Evolutionary conservation across 2,888 invertebrate species (phyloP).

Genomic region (Pristionchus mayeri): DNA sequence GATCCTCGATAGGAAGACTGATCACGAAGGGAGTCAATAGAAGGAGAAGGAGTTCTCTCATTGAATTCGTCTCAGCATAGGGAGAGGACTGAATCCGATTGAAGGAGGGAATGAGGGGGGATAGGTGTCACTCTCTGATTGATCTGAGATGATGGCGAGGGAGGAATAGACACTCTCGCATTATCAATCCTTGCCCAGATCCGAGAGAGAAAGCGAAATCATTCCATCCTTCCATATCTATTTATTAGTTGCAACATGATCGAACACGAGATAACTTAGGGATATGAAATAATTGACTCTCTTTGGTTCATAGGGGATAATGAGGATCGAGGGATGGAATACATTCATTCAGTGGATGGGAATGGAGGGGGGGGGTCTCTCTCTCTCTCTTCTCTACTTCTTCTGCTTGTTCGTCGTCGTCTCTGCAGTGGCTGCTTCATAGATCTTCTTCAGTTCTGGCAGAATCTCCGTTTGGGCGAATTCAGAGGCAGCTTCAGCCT

Average conservation of each 20-base stretch:
- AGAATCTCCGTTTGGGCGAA: slow-evolving; percentile 71
- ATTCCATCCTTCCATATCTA: background rate
- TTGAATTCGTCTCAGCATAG: background rate
- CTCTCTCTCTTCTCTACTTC: slow-evolving; percentile 1
- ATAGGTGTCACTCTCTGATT: slow-evolving; percentile 30
- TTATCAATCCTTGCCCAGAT: slow-evolving; percentile 7
- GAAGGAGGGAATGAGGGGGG: background rate
- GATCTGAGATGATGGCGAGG: slow-evolving; percentile 44
- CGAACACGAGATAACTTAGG: slow-evolving; percentile 4
- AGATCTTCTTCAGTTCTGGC: slow-evolving; percentile 73
- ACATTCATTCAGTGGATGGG: background rate
- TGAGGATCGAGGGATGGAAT: background rate
- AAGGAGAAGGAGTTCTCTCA: slow-evolving; percentile 24
- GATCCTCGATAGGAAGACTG: background rate
- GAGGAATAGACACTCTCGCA: slow-evolving; percentile 20
- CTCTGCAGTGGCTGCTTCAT: slow-evolving; percentile 68
- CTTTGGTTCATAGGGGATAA: slow-evolving; percentile 29
- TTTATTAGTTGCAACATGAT: slow-evolving; percentile 33
- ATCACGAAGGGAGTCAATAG: background rate
- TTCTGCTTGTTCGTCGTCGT: background rate
- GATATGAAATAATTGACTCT: background rate
- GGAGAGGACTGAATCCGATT: background rate
- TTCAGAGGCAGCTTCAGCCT: slow-evolving; percentile 66
- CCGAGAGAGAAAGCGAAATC: background rate
- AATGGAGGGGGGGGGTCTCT: background rate